Evolutionary conservation across 2,888 invertebrate species (phyloP).

Genomic region (Apantesis nais): DNA sequence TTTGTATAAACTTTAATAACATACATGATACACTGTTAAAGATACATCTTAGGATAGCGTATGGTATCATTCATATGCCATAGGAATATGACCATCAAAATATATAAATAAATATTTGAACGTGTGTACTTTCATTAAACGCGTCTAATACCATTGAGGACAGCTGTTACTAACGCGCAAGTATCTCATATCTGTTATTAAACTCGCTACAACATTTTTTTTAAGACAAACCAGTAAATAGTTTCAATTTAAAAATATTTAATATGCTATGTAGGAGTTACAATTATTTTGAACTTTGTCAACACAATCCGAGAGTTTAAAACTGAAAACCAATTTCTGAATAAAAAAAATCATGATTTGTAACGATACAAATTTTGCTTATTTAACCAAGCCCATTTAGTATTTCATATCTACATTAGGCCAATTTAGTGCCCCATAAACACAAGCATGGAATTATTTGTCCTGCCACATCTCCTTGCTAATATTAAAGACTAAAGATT

Average conservation of each 20-base stretch:
- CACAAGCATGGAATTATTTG: no score
- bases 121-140: neutral
- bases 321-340: neutral
- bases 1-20: neutral
- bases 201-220: neutral
- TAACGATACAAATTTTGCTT: no score
- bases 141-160: constrained; percentile 6
- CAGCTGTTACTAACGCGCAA: constrained; percentile 12
- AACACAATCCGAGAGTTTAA: neutral
- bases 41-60: neutral
- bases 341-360: no score
- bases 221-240: neutral
- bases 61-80: neutral
- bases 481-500: no score
- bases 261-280: neutral
- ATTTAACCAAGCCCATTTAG: no score
- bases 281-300: neutral
- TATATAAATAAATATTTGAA: neutral
- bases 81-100: neutral
- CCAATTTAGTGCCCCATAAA: neutral
- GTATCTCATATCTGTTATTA: constrained; percentile 10
- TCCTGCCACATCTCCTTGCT: no score
- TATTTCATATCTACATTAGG: neutral
- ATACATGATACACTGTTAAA: neutral
- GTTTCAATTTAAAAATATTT: neutral